phyloP scores from a whole-genome alignment of 2,888 invertebrate species.

The Tiliacea citrago region DNA sequence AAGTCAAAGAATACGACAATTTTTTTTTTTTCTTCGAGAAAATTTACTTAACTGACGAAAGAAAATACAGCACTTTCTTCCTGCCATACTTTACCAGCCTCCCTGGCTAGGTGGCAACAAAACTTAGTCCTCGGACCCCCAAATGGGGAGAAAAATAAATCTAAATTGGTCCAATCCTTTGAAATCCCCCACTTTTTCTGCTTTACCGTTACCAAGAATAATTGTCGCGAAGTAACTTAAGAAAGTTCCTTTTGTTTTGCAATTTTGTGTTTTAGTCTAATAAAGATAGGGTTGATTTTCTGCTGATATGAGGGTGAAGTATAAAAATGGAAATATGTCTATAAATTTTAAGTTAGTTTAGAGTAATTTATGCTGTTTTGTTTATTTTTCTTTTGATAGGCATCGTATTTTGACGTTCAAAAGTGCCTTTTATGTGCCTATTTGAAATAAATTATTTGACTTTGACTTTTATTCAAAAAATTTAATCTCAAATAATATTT shows the following conservation, averaged over 20 bases:
- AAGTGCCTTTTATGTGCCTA: too few species aligned
- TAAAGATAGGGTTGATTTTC: conserved; percentile 45
- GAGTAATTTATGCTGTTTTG: conserved; percentile 74
- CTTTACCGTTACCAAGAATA: conserved; percentile 87
- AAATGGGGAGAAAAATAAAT: conserved; percentile 89
- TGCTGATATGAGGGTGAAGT: conserved; percentile 7
- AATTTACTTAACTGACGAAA: not conserved
- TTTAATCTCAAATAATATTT: conserved; percentile 7
- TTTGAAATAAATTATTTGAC: too few species aligned
- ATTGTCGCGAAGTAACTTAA: conserved; percentile 84
- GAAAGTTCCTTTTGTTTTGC: conserved; percentile 70
- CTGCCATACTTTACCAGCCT: conserved; percentile 60
- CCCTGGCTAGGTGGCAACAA: conserved; percentile 80
- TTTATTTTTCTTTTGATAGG: conserved; percentile 56
- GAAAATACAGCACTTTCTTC: conserved; percentile 63
- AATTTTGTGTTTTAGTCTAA: conserved; percentile 59
- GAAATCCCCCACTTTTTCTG: conserved; percentile 89
- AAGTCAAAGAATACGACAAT: not conserved
- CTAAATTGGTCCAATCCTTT: conserved; percentile 89
- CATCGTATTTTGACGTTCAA: conserved; percentile 19
- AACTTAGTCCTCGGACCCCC: conserved; percentile 81
- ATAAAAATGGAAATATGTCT: conserved; percentile 80
- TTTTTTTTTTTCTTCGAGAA: not conserved
- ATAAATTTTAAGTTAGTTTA: conserved; percentile 76
- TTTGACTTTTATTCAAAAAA: not conserved